Evolutionary conservation across 2,113 vertebrate species (phyloP).

Genomic region (Paradoxurus hermaphroditus): DNA sequence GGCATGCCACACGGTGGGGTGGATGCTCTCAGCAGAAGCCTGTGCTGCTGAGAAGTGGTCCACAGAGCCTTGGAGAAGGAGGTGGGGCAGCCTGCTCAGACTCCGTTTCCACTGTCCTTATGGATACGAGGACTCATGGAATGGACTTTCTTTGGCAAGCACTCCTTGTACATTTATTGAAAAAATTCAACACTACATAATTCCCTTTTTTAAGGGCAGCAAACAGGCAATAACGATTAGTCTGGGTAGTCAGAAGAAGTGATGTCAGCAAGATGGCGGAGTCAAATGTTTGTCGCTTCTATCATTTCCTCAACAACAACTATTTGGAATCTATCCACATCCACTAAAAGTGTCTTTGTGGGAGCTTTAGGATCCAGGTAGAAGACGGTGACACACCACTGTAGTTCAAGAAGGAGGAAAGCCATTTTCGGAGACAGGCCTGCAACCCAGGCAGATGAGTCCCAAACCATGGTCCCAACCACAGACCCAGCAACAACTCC

Average conservation of each 20-base stretch:
- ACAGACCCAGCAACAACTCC: neutral
- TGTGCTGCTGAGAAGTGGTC: neutral
- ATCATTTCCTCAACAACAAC: neutral
- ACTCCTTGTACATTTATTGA: neutral
- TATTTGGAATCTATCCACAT: neutral
- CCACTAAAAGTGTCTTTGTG: neutral
- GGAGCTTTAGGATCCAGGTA: neutral
- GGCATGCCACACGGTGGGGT: too few relatives aligned
- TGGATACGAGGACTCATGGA: neutral
- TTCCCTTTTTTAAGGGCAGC: neutral
- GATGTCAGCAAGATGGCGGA: neutral
- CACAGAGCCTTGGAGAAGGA: neutral
- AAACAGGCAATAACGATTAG: neutral
- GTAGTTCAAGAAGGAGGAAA: neutral
- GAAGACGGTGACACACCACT: neutral
- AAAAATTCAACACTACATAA: neutral
- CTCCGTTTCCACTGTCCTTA: neutral
- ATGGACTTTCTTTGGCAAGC: neutral
- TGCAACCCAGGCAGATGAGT: neutral
- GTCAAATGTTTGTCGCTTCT: neutral
- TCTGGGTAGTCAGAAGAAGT: neutral
- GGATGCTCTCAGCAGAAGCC: neutral
- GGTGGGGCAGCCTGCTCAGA: neutral
- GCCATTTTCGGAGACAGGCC: neutral
- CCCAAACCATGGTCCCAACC: neutral